Conservation (phyloP, 2,888 invertebrate species). For the Sinotaia quadrata region DNA sequence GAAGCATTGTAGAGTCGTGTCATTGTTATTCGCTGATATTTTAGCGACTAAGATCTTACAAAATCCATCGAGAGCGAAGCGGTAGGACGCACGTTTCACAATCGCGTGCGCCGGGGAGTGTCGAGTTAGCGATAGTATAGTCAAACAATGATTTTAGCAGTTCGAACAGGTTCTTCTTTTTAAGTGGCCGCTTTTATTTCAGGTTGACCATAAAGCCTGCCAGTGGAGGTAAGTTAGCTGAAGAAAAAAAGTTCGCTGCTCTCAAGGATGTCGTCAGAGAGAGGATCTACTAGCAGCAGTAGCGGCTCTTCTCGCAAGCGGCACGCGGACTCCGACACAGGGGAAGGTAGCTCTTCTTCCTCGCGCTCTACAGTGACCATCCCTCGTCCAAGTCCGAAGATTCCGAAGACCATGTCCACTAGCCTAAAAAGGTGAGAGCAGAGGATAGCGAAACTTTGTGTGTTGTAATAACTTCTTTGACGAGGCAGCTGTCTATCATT, state of each 20-base stretch:
- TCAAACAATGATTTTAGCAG: conserved; percentile 22
- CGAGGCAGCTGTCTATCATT: neutral
- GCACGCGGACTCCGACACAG: conserved; percentile 18
- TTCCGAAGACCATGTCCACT: conserved; percentile 35
- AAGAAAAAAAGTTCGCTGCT: neutral
- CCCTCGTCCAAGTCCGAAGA: conserved; percentile 17
- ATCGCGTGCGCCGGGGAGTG: conserved; percentile 11
- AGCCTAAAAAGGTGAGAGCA: conserved; percentile 35
- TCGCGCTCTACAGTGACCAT: neutral
- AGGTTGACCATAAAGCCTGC: conserved; percentile 11
- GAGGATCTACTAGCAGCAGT: conserved; percentile 22
- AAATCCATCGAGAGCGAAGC: neutral
- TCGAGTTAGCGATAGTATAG: conserved; percentile 14
- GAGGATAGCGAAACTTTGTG: neutral
- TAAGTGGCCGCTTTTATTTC: conserved; percentile 22
- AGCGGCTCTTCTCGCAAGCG: conserved; percentile 13
- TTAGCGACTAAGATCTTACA: neutral
- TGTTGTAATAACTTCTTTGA: no score
- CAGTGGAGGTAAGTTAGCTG: neutral
- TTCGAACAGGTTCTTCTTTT: conserved; percentile 27
- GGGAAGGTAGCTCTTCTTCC: conserved; percentile 23
- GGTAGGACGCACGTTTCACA: neutral
- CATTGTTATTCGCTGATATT: neutral
- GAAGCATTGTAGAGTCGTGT: conserved; percentile 3
- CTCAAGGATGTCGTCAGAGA: conserved; percentile 18